Base-by-base conservation (phyloP, 1,140 invertebrate species). In the Rhagoletis pomonella region DNA sequence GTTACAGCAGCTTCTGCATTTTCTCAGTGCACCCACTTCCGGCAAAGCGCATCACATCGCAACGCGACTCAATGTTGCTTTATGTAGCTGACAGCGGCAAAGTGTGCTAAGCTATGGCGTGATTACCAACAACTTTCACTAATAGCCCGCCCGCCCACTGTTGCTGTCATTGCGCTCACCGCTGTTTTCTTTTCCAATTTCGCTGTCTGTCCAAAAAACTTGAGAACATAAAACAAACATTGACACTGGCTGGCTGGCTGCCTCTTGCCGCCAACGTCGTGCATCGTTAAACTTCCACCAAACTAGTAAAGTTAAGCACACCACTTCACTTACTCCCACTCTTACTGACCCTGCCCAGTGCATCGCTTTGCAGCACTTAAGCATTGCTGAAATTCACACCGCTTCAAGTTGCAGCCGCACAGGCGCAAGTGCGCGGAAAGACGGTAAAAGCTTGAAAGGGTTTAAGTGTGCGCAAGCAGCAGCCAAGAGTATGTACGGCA, bases 101-200 rank as follows among this genome's bases (percentile, higher is more conserved):
- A 81, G 47, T 55, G 73, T 47, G 73, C 47, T 81, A 81, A 81
- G 47, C 47, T 81, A 6, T 17, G n/a, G 29, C 1, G 9, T 17
- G 73, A 81, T 81, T 19, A 81, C 2, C 73, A 50, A 9, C 73
- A 81, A 73, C 44, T 73, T 29, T 4, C 29, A 55, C 44, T 55
- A 50, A n/a, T 44, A 55, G 17, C 29, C 1, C 47, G 19, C 44
- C 73, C 5, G 19, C n/a, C 73, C 12, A 14, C 42, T 50, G n/a
- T 58, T 55, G 47, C 73, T 81, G 73, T 81, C 73, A 81, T 81
- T 81, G 73, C 73, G 73, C 19, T 47, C 47, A 81, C 73, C 73
- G 73, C 47, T 81, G 73, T 81, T 81, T 73, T 81, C 73, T 81
- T 81, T 81, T 81, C 73, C 73, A 81, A 81, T 81, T 81, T 55